Conservation (phyloP, 1,140 invertebrate genomes). For the Calephelis nemesis region DNA sequence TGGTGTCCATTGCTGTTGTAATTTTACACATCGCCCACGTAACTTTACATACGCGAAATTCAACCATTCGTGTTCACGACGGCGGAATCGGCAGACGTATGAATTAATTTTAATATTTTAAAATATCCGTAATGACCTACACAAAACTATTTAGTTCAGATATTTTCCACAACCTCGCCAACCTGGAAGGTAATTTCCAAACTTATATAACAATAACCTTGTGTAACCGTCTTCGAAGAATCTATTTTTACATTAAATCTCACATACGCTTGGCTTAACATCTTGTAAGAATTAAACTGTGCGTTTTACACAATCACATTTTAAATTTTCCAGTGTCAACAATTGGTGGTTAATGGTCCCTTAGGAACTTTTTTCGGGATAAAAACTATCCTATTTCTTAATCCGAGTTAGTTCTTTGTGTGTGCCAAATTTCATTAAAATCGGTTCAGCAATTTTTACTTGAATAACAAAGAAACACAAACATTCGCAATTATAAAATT, state of each 20-base stretch:
- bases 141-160: constrained; percentile 25
- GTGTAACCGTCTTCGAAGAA: constrained; percentile 5
- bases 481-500: too few species aligned
- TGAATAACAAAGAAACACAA: too few species aligned
- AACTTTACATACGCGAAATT: constrained; percentile 33
- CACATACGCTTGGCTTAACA: constrained; percentile 7
- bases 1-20: constrained; percentile 21
- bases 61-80: constrained; percentile 43
- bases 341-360: too few species aligned
- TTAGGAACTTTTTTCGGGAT: too few species aligned
- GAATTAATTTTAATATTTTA: constrained; percentile 27
- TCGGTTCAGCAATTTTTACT: too few species aligned
- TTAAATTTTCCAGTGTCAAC: too few species aligned
- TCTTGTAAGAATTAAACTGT: neutral
- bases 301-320: too few species aligned
- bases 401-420: too few species aligned
- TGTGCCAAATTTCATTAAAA: too few species aligned
- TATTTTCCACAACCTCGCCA: constrained; percentile 36
- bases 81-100: constrained; percentile 40
- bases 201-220: constrained; percentile 31
- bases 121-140: constrained; percentile 17
- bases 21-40: constrained; percentile 39
- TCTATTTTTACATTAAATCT: neutral
- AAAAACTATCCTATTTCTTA: too few species aligned
- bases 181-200: constrained; percentile 38